Base-by-base conservation (phyloP, 2,888 invertebrate species). In the Ophion costatus region DNA sequence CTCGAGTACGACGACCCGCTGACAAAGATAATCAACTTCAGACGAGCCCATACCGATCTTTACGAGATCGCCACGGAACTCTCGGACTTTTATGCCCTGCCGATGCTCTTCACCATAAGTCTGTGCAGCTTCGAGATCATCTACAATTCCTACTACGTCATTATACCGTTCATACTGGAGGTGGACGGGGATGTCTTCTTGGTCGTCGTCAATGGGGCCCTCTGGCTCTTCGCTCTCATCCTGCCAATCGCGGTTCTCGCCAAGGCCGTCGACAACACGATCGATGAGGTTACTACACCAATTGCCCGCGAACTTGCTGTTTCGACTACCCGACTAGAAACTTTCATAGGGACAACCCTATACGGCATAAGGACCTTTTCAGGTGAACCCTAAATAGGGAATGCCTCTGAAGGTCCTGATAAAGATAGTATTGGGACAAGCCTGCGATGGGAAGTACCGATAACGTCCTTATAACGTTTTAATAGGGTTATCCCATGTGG, bases 31-130 rank as follows among this genome's bases (percentile, higher is more conserved):
- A 24, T 82, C 42, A 66, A 73, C 10, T 67, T 85, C n/a, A 84
- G 86, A 71, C 70, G 82, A 0, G 66, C 84, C 10, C 86, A 90
- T 59, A 70, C 57, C 6, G 69, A 71, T 4, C 77, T 90, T 1
- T 89, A 83, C 71, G 79, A 88, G 2, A 80, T 88, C 17, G 79
- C 74, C n/a, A 59, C 11, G 0, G 85, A 87, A 9, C 45, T 90
- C 38, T 82, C 90, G 0, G 59, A 84, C 1, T 87, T 80, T 78
- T 87, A 89, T 66, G 87, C 89, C 0, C 1, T 88, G 7, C 85
- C 89, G 6, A 78, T 77, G 4, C 67, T 90, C 0, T 24, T 81
- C 2, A 77, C 66, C 3, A 33, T 88, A 0, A 17, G 42, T 4
- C 74, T 78, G 22, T 10, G 20, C 3, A 88, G 85, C 38, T 74